These are phyloP conservation scores for Tenebrio molitor DNA, from an alignment of 1,140 invertebrate species.

Conservation along the genomic window DNA sequence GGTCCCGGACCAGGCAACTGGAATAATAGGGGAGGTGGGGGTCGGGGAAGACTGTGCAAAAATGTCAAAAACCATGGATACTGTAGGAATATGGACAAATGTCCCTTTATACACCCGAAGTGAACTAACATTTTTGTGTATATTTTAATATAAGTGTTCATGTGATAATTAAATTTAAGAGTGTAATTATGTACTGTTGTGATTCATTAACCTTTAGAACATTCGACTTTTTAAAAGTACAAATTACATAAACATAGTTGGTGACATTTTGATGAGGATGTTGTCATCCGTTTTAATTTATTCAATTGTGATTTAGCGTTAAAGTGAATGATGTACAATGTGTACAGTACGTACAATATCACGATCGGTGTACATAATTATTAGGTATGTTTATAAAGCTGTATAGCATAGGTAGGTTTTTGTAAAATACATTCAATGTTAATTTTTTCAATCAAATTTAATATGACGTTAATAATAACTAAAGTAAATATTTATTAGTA, in stretches of 20 bases:
- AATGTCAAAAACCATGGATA: slow-evolving; percentile 83
- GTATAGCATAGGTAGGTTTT: slow-evolving; percentile 26
- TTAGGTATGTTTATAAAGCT: slow-evolving; percentile 28
- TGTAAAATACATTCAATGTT: slow-evolving; percentile 26
- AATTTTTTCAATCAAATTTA: slow-evolving; percentile 27
- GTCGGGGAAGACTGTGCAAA: slow-evolving; percentile 75
- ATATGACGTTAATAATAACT: slow-evolving; percentile 27
- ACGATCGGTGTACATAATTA: slow-evolving; percentile 8
- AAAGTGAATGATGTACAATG: slow-evolving; percentile 2
- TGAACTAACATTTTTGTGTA: slow-evolving; percentile 6
- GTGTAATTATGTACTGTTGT: slow-evolving; percentile 30
- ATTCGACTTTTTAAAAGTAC: slow-evolving; percentile 22
- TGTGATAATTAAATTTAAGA: slow-evolving; percentile 27
- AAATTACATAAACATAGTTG: slow-evolving; percentile 16
- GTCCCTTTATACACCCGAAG: slow-evolving; percentile 80
- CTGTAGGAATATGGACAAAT: slow-evolving; percentile 82
- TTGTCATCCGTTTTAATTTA: slow-evolving; percentile 32
- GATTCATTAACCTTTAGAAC: slow-evolving; percentile 4
- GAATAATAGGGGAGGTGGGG: slow-evolving; percentile 69
- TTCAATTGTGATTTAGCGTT: slow-evolving; percentile 35
- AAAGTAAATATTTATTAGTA: slow-evolving; percentile 28
- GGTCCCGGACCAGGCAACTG: slow-evolving; percentile 67
- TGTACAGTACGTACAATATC: slow-evolving; percentile 23
- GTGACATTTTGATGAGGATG: slow-evolving; percentile 23
- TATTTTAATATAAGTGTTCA: slow-evolving; percentile 28